These are phyloP conservation scores for Sarcophaga peregrina DNA, from an alignment of 1,140 invertebrate species.

Conservation along the genomic window DNA sequence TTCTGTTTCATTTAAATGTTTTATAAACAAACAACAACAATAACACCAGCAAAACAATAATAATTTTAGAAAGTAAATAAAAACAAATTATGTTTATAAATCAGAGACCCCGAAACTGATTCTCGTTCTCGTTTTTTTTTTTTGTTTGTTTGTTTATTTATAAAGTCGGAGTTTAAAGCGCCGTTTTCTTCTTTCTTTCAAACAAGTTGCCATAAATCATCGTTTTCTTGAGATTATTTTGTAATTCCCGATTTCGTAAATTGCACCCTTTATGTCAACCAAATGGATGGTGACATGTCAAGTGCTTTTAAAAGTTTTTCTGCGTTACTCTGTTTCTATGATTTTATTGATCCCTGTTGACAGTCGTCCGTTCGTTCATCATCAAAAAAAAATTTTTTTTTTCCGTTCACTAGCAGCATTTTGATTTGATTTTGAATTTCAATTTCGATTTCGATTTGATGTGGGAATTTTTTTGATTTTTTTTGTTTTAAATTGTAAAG, in stretches of 20 bases:
- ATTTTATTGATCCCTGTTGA: constrained; percentile 50
- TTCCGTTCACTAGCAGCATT: background rate
- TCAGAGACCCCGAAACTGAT: background rate
- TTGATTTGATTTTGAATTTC: constrained; percentile 24
- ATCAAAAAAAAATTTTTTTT: too few relatives aligned
- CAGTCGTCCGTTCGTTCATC: constrained; percentile 15
- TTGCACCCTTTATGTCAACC: background rate
- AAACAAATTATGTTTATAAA: background rate
- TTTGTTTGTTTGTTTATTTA: too few relatives aligned
- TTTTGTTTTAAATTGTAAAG: background rate
- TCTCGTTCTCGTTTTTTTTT: background rate
- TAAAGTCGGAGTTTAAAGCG: too few relatives aligned
- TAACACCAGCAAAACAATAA: background rate
- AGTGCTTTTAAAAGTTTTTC: constrained; percentile 44
- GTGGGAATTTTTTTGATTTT: constrained; percentile 49
- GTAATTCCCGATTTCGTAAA: background rate
- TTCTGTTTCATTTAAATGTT: constrained; percentile 22
- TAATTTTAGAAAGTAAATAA: background rate
- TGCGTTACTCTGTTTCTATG: constrained; percentile 60
- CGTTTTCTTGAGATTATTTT: background rate
- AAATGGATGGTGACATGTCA: background rate
- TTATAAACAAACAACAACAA: constrained; percentile 53
- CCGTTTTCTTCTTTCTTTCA: too few relatives aligned
- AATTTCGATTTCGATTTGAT: constrained; percentile 58
- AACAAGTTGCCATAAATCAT: background rate